A percentile compares a stretch with the other conserved stretches of the same genome.
Evolutionary conservation across 2,888 invertebrate genomes (phyloP).

Genomic region (Coecobrya sp.): DNA sequence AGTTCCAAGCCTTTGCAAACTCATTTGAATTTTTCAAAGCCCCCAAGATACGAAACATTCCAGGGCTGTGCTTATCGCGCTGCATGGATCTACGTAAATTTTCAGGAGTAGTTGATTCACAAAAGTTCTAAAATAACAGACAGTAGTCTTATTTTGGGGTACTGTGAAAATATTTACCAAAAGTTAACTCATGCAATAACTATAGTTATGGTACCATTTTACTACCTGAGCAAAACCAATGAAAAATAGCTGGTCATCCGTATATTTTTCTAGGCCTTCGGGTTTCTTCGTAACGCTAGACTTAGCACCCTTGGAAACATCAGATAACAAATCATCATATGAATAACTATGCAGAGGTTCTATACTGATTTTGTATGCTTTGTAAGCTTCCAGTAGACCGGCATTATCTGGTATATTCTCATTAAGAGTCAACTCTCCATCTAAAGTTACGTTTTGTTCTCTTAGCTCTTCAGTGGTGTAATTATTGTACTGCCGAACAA

Average conservation of each 20-base stretch:
- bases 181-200: neutral
- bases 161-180: neutral
- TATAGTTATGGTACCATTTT: neutral
- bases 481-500: neutral
- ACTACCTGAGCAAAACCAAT: neutral
- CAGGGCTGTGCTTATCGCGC: neutral
- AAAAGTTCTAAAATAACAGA: neutral
- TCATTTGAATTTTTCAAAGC: neutral
- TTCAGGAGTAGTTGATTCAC: neutral
- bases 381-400: neutral
- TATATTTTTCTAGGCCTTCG: neutral
- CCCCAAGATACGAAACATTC: neutral
- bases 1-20: slow-evolving; percentile 17
- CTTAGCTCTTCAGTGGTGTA: neutral
- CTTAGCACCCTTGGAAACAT: too few relatives aligned
- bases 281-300: too few relatives aligned
- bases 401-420: slow-evolving; percentile 10
- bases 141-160: neutral
- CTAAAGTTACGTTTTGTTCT: neutral
- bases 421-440: neutral
- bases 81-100: neutral
- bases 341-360: too few relatives aligned
- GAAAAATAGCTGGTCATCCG: slow-evolving; percentile 15
- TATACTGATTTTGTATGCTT: too few relatives aligned
- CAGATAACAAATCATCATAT: too few relatives aligned